Base-by-base conservation (phyloP, 2,888 invertebrate species). In the Aricia artaxerxes region DNA sequence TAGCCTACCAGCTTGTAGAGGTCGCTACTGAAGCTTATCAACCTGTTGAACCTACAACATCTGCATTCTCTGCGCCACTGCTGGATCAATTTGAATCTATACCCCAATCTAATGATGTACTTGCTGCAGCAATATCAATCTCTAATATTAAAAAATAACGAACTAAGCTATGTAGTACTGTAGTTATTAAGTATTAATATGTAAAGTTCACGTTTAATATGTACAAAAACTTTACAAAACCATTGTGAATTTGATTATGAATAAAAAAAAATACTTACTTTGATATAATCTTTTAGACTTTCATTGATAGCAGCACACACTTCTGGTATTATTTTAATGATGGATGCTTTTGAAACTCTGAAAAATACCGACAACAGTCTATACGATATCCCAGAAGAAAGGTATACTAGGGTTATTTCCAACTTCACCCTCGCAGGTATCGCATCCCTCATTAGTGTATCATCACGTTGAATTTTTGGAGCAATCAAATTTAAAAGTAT, bases 231-330 rank as follows among this genome's bases (percentile, higher is more conserved):
- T 38, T 75, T 31, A 75, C 13, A 38, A 31, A 75, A 35, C 16
- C 75, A 44, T 44, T 44, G 44, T 44, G 44, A 44, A 44, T 44
- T 44, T 44, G 44, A 49, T 77, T 49, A 60, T 78, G 49, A 73
- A 73, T 79, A 40, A 44, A 24, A 69, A 72, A 69, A 77, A 38
- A 80, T 80, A 78, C 78, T 64, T 79, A 82, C 81, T 78, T 82
- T 76, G 60, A 82, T 78, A 78, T 81, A 80, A 76, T 80, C 80
- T 76, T 80, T 57, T 69, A 78, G 75, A 69, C 49, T 61, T 80
- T 81, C 80, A 80, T 78, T 75, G 69, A 81, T 81, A 78, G 80
- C 82, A 76, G 61, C 81, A 78, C 79, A 81, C 53, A 82, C 82
- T 80, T 80, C 81, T 79, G 82, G 80, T 80, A 82, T 79, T 60